Evolutionary conservation across 2,113 vertebrate genomes (phyloP).

Genomic region (human (Homo sapiens)): DNA sequence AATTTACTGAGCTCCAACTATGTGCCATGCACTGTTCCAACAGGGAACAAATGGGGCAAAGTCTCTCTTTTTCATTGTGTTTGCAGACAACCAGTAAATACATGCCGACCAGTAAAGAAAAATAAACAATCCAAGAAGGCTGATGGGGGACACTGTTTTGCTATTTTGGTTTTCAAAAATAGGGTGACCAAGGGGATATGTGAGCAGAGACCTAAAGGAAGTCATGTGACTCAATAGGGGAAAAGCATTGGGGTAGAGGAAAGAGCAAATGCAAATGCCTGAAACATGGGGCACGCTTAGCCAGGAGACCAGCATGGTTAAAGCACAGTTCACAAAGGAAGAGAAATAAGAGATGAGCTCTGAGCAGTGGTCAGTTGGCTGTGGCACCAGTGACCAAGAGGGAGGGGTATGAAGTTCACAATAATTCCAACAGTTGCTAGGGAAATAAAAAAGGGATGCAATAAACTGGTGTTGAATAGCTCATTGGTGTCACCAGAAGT

Average conservation of each 20-base stretch:
- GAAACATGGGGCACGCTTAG: neutral
- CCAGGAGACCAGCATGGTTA: neutral
- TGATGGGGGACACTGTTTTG: neutral
- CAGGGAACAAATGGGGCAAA: neutral
- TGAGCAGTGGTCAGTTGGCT: neutral
- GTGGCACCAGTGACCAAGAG: neutral
- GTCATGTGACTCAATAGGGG: neutral
- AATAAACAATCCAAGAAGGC: neutral
- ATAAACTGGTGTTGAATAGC: neutral
- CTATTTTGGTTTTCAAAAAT: neutral
- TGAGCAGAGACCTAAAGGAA: neutral
- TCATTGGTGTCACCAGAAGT: neutral
- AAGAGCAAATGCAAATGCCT: neutral
- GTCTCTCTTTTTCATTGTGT: neutral
- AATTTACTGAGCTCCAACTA: neutral
- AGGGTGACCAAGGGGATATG: neutral
- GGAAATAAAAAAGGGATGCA: neutral
- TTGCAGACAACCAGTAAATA: neutral
- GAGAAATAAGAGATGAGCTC: neutral
- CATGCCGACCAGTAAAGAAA: neutral
- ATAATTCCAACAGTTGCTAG: neutral
- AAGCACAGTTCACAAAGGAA: neutral
- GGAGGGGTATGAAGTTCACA: neutral
- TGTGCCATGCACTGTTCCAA: neutral
- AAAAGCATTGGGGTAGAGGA: neutral